Evolutionary conservation across 2,888 invertebrate genomes (phyloP), one percentile per base, ranked within the genome.

Genomic region (Conchocele bisecta): DNA sequence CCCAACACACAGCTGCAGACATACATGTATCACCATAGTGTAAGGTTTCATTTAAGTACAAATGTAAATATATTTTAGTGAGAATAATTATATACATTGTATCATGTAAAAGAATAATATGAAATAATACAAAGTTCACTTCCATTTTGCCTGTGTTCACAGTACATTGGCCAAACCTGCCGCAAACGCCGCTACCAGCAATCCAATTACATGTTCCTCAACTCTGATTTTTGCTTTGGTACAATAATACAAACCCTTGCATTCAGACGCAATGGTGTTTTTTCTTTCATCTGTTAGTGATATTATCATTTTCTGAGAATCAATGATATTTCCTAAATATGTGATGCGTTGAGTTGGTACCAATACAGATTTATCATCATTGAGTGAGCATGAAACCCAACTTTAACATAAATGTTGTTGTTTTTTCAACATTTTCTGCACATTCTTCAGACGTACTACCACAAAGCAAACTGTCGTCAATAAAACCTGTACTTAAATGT

Each of bases 311-410:
- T 26, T 51, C 41, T 31, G 28, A 48, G 70, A 71, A 50, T 71
- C 65, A 31, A 65, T 71, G 4, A 58, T 20, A 26, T 70, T 70
- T 28, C 70, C 70, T 7, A 70, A 46, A 33, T 51, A 70, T 9
- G n/a, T 1, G 11, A 70, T 24, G 22, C 41, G 35, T 6, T 37
- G 51, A 13, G 46, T 42, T 46, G 70, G 70, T 5, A 26, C 22
- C 0, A 13, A 33, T 22, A 33, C 39, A 11, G 39, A 35, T 20
- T 28, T 15, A 7, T 39, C 33, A 41, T 56, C 56, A 24, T 39
- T 20, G 7, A n/a, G n/a, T n/a, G n/a, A 31, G 22, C 37, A 56
- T 31, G 56, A 56, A 15, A 29, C 26, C 39, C 20, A 24, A 26
- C 4, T 20, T 22, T 11, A 15, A 17, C 31, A 24, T 22, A 6